These are phyloP conservation scores for Neoaliturus tenellus DNA, from an alignment of 2,888 invertebrate species.

Conservation along the genomic window DNA sequence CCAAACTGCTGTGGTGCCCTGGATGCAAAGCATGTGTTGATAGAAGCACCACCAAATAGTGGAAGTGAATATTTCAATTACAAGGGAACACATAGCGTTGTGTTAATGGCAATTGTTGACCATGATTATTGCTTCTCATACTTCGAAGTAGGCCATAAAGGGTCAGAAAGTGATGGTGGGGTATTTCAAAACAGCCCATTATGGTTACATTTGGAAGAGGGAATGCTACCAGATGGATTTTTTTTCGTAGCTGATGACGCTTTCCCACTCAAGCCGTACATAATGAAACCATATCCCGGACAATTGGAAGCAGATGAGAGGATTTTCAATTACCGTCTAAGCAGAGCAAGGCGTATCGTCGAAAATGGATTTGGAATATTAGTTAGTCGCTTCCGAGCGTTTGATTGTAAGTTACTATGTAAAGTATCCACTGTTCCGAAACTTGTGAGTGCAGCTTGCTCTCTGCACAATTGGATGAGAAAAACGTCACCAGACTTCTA, in stretches of 20 bases:
- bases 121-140: slow-evolving; percentile 64
- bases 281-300: slow-evolving; percentile 60
- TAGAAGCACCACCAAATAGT: slow-evolving; percentile 63
- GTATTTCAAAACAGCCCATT: slow-evolving; percentile 60
- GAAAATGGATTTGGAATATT: slow-evolving; percentile 64
- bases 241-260: slow-evolving; percentile 62
- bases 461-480: slow-evolving; percentile 44
- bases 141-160: slow-evolving; percentile 63
- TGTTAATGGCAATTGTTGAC: slow-evolving; percentile 67
- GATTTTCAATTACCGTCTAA: slow-evolving; percentile 63
- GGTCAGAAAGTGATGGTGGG: slow-evolving; percentile 62
- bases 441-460: slow-evolving; percentile 44
- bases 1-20: slow-evolving; percentile 60
- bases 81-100: slow-evolving; percentile 65
- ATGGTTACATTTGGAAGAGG: slow-evolving; percentile 51
- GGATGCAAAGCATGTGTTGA: slow-evolving; percentile 67
- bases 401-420: slow-evolving; percentile 52
- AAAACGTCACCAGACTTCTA: slow-evolving; percentile 3
- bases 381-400: slow-evolving; percentile 61
- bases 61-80: slow-evolving; percentile 66
- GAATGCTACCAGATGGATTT: neutral
- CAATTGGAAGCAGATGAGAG: slow-evolving; percentile 6
- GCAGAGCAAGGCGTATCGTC: slow-evolving; percentile 61
- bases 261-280: slow-evolving; percentile 61
- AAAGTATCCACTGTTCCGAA: slow-evolving; percentile 21